phyloP scores from a whole-genome alignment of 1,140 invertebrate species.

The Nixonia krombeini region DNA sequence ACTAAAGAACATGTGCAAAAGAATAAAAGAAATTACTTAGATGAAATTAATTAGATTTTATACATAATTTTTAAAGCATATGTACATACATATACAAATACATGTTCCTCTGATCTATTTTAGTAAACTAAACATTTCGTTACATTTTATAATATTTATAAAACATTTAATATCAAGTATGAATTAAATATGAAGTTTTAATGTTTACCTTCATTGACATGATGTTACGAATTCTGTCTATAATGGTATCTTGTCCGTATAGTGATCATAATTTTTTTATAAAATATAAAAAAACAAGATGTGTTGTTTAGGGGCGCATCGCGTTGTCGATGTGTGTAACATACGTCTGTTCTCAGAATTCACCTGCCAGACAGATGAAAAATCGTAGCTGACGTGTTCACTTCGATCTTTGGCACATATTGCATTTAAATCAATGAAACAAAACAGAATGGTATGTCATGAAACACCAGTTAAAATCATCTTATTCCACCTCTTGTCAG shows the following conservation, averaged over 20 bases:
- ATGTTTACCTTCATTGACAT: constrained; percentile 54
- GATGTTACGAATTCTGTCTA: constrained; percentile 11
- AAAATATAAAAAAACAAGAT: constrained; percentile 4
- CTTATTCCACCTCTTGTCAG: neutral
- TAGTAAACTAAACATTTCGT: no score
- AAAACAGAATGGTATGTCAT: constrained; percentile 13
- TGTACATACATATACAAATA: no score
- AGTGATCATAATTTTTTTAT: constrained; percentile 15
- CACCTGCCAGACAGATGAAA: constrained; percentile 14
- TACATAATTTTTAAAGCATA: no score
- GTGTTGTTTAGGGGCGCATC: constrained; percentile 3
- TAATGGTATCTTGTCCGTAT: neutral
- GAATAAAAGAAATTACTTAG: no score
- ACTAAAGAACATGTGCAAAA: no score
- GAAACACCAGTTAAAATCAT: constrained; percentile 11
- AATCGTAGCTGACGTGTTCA: constrained; percentile 9
- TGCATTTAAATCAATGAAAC: neutral
- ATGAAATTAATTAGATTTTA: no score
- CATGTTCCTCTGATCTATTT: no score
- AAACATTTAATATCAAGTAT: no score
- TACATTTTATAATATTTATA: no score
- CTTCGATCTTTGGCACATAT: constrained; percentile 7
- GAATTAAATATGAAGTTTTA: neutral
- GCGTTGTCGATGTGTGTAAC: neutral
- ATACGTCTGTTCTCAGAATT: neutral